phyloP scores from a whole-genome alignment of 2,797 vertebrate species.

The Euphonia xanthogaster region DNA sequence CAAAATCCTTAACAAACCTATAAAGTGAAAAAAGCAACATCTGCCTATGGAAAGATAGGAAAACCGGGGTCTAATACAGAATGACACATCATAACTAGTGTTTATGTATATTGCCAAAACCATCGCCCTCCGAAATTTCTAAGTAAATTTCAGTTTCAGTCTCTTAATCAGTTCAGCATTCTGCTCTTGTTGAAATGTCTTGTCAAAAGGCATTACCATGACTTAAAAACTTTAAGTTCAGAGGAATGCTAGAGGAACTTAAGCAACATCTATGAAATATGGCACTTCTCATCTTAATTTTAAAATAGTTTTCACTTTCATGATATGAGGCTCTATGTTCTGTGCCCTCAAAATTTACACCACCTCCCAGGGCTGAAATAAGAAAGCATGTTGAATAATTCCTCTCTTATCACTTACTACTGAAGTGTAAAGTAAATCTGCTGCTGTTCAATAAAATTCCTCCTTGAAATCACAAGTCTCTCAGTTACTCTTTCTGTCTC shows the following conservation, averaged over 20 bases:
- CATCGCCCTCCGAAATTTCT: neutral
- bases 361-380: conserved; percentile 1
- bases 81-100: conserved; percentile 54
- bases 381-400: conserved; percentile 30
- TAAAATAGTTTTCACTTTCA: conserved; percentile 16
- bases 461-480: conserved; percentile 48
- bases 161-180: conserved; percentile 30
- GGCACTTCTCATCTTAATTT: conserved; percentile 24
- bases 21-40: conserved; percentile 34
- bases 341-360: conserved; percentile 9
- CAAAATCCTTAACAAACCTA: conserved; percentile 20
- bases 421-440: conserved; percentile 65
- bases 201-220: conserved; percentile 4
- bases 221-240: neutral
- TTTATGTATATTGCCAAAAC: conserved; percentile 40
- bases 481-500: conserved; percentile 66
- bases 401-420: conserved; percentile 30
- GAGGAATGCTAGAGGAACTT: neutral
- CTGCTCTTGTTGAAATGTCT: neutral
- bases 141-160: conserved; percentile 40
- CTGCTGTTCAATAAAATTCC: conserved; percentile 62
- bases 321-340: neutral
- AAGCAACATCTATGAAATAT: neutral
- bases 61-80: conserved; percentile 27
- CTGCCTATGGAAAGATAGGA: conserved; percentile 43